Conservation (phyloP, 53 echinoderm and acorn worm species). For the Echinometra lucunter region DNA sequence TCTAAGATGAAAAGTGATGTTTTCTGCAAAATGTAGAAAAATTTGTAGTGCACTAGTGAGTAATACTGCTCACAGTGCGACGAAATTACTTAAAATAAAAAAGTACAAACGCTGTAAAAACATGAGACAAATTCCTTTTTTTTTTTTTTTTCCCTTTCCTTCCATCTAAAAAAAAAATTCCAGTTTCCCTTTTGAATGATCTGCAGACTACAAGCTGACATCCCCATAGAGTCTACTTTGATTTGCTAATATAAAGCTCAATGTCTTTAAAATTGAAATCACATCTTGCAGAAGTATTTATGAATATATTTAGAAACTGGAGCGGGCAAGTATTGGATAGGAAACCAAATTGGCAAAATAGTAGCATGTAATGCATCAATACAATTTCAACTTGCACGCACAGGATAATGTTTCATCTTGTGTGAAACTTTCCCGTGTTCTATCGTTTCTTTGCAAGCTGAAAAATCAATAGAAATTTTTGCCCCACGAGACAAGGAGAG, state of each 20-base stretch:
- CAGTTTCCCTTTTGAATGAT: too few relatives aligned
- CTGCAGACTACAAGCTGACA: neutral
- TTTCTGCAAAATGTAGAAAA: neutral
- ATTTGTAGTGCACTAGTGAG: neutral
- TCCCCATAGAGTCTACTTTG: neutral
- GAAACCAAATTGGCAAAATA: neutral
- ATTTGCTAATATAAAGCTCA: neutral
- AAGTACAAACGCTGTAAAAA: neutral
- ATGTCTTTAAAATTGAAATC: neutral
- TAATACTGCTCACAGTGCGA: neutral
- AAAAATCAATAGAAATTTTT: constrained; percentile 34
- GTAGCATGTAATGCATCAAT: neutral
- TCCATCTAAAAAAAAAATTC: too few relatives aligned
- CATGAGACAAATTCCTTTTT: neutral
- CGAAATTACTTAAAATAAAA: neutral
- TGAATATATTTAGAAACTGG: neutral
- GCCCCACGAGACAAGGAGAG: neutral
- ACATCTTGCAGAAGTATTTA: neutral
- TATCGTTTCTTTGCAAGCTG: neutral
- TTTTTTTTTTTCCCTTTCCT: too few relatives aligned
- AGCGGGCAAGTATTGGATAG: neutral
- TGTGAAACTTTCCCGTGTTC: constrained; percentile 16
- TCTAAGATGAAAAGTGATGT: neutral
- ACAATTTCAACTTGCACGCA: neutral
- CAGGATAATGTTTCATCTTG: constrained; percentile 41